These are phyloP conservation scores for Gymnothorax javanicus DNA, from an alignment of 2,797 vertebrate species.

Conservation along the genomic window DNA sequence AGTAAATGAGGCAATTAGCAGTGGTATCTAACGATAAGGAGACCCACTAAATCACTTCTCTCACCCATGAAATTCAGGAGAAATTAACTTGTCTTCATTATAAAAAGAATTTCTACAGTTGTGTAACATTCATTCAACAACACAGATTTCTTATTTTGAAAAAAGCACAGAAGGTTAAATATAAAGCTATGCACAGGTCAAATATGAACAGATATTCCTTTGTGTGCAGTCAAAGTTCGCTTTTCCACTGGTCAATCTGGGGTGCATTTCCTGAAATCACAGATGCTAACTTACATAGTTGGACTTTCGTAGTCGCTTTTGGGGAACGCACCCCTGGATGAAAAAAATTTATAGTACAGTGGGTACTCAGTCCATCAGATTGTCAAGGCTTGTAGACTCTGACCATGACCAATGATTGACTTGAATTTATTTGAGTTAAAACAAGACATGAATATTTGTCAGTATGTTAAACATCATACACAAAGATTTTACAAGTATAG, in stretches of 20 bases:
- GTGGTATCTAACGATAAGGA: not conserved
- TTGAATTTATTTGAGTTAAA: not conserved
- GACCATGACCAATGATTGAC: no score
- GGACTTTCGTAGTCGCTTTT: no score
- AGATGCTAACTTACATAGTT: no score
- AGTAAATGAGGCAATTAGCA: not conserved
- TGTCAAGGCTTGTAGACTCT: not conserved
- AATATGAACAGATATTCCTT: not conserved
- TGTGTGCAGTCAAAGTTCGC: not conserved
- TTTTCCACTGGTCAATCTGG: no score
- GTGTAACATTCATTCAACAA: not conserved
- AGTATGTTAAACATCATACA: not conserved
- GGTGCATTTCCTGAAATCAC: no score
- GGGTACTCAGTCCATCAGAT: not conserved
- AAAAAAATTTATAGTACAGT: not conserved
- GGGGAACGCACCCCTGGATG: no score
- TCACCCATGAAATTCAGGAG: not conserved
- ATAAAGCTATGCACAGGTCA: not conserved
- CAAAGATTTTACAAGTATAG: not conserved
- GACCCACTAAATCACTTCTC: not conserved
- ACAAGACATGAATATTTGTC: not conserved
- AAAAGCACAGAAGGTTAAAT: not conserved
- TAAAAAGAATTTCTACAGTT: constrained; percentile 7
- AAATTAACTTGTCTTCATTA: constrained; percentile 24
- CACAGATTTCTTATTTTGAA: not conserved